A percentile compares a stretch with the other conserved stretches of the same genome.
Evolutionary conservation across 2,797 vertebrate species (phyloP).

Genomic region (Chrysolophus pictus): DNA sequence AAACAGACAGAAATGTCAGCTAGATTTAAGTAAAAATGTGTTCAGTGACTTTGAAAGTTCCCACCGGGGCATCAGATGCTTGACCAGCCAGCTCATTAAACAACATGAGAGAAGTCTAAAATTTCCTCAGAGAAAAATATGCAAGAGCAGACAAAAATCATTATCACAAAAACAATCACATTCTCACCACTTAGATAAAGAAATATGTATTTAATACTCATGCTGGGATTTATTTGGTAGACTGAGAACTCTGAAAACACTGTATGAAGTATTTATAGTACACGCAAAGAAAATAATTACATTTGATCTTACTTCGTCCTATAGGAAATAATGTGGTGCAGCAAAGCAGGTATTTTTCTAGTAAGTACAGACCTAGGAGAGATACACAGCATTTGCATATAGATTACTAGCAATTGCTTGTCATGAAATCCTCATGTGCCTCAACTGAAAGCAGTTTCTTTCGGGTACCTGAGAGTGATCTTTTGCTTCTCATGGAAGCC

Average conservation of each 20-base stretch:
- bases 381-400: constrained; percentile 7
- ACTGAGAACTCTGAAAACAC: background rate
- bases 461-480: background rate
- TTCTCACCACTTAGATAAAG: constrained; percentile 8
- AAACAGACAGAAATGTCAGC: constrained; percentile 65
- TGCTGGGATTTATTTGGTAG: background rate
- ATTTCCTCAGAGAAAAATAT: constrained; percentile 66
- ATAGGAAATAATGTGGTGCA: background rate
- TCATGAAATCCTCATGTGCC: background rate
- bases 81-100: constrained; percentile 69
- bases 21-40: constrained; percentile 64
- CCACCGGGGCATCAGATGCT: constrained; percentile 56
- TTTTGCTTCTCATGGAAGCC: background rate
- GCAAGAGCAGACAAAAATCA: constrained; percentile 39
- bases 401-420: background rate
- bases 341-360: background rate
- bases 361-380: background rate
- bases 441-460: background rate
- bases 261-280: background rate
- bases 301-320: background rate
- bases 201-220: constrained; percentile 6
- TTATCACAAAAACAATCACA: background rate
- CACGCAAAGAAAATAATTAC: constrained; percentile 4
- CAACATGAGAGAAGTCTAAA: constrained; percentile 58
- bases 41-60: constrained; percentile 70